Percentiles rank a stretch among this genome's conserved stretches.
Conservation (phyloP, 2,888 invertebrate species). For the Hanleya hanleyi region DNA sequence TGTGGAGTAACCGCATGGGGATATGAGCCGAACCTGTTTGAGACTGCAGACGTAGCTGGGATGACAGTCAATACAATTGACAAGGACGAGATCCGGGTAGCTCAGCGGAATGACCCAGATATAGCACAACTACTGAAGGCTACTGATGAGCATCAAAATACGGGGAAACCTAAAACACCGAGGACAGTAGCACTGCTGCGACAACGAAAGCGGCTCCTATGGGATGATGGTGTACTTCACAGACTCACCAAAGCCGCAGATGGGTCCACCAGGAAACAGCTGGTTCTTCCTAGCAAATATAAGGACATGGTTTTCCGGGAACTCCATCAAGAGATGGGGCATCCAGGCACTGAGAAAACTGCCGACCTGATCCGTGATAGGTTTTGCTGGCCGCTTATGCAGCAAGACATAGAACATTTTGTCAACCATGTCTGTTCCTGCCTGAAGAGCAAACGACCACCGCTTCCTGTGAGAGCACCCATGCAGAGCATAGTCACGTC, state of each 20-base stretch:
- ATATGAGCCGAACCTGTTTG: neutral
- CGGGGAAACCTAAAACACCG: neutral
- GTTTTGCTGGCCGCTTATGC: neutral
- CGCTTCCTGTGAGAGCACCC: neutral
- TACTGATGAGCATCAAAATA: neutral
- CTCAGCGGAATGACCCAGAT: neutral
- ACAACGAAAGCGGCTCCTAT: neutral
- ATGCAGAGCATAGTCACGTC: neutral
- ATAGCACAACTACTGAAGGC: neutral
- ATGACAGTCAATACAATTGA: neutral
- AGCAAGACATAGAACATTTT: neutral
- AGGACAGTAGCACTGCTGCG: neutral
- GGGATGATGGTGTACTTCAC: neutral
- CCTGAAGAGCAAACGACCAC: neutral
- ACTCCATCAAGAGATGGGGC: neutral
- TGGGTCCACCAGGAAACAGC: neutral
- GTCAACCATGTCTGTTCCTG: conserved; percentile 13
- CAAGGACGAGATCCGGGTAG: neutral
- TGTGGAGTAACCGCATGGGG: neutral
- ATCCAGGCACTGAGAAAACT: neutral
- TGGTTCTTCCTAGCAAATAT: neutral
- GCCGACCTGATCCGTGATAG: neutral
- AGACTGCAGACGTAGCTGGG: neutral
- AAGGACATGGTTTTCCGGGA: neutral
- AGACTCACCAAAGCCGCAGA: neutral